A percentile compares a stretch with the other conserved stretches of the same genome.
Conservation (phyloP, 2,113 vertebrate genomes). For the Acinonyx jubatus region DNA sequence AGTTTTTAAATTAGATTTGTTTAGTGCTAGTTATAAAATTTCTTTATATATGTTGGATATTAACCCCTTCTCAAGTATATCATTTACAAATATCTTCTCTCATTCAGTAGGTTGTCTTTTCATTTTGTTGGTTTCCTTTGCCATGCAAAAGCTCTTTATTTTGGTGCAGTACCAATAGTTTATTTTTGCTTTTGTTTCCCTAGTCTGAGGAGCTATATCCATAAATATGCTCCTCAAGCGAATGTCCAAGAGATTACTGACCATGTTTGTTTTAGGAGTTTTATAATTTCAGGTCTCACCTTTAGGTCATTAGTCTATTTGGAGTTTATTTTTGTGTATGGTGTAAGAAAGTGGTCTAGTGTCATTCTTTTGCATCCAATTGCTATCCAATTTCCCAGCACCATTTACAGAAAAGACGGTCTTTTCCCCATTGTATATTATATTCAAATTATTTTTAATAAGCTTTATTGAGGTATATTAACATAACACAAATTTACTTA, state of each 20-base stretch:
- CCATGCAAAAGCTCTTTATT: not conserved
- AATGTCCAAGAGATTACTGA: not conserved
- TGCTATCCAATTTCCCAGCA: not conserved
- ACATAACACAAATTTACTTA: not conserved
- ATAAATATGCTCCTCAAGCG: not conserved
- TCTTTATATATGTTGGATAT: not conserved
- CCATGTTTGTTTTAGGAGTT: not conserved
- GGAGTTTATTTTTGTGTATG: not conserved
- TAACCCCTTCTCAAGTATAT: not conserved
- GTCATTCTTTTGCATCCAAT: not conserved
- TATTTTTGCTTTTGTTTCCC: not conserved
- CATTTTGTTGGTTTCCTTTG: not conserved
- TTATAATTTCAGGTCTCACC: not conserved
- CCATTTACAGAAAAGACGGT: not conserved
- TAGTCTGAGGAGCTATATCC: not conserved
- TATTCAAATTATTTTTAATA: conserved; percentile 28
- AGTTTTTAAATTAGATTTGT: not conserved
- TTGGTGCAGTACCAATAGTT: not conserved
- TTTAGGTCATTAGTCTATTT: not conserved
- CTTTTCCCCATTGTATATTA: not conserved
- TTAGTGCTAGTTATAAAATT: not conserved
- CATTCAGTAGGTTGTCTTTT: not conserved
- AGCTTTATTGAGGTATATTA: not conserved
- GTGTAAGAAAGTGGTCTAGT: not conserved
- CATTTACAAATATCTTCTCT: not conserved